Evolutionary conservation across 2,113 vertebrate genomes (phyloP), one percentile per base, ranked within the genome.

Genomic region (Channa argus): DNA sequence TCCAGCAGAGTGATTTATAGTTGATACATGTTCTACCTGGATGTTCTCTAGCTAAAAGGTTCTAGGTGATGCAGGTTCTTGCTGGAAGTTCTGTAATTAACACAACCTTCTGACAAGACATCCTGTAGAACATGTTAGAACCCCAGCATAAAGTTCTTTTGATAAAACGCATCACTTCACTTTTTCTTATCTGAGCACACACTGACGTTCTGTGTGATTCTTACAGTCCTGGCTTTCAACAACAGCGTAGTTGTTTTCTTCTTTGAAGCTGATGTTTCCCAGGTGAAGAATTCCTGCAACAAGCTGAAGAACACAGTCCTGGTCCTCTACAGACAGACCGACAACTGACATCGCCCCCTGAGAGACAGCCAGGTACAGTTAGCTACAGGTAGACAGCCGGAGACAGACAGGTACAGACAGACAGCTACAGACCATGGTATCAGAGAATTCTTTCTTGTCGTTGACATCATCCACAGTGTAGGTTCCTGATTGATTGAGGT

Each of bases 211-310:
- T 4, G 4, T 7, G 39, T 41, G 6, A 1, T 41, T 41, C 95
- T 94, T 64, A 96, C 95, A 96, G 88, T 96, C 95, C 65, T 90
- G 84, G 14, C 95, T 95, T 44, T 95, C 95, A 37, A 95, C 95
- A 77, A 94, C 71, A 1, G 95, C 95, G 11, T 96, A 95, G 83
- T 96, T 96, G 71, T 95, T 95, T 8, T 93, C 92, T 62, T 96
- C 95, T 68, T 80, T 92, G 76, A 96, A 96, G 67, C 82, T 78
- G 56, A 96, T 92, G 90, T 96, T 96, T 44, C 95, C 95, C 63
- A 96, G 83, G 56, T 96, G 95, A 39, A 96, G 94, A 67, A 96
- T 95, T 14, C 92, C 93, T 7, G 94, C 95, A 0, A 96, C 94
- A 0, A 95, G 91, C 88, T 96, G 95, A 41, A 96, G 78, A 8